Evolutionary conservation across 1,140 invertebrate genomes (phyloP), one percentile per base, ranked within the genome.

Genomic region (Drosophila sproati): DNA sequence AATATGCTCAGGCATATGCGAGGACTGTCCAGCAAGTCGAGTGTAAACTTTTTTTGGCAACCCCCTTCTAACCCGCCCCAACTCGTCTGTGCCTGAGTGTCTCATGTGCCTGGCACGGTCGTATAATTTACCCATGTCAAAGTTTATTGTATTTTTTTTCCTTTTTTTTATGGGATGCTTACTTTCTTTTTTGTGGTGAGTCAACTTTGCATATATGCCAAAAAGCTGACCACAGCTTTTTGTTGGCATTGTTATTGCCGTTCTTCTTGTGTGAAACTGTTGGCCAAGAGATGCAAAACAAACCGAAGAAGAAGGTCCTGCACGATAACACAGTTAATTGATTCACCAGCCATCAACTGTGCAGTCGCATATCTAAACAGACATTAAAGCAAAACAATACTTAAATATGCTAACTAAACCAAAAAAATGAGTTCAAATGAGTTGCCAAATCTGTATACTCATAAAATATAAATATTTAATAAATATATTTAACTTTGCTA

Each of bases 111-210:
- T 63, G 73, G 55, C 71, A 77, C 59, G 77, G 48, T 28, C 39
- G 34, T 28, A 68, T 73, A 87, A 73, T 70, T 67, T 77, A 87
- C 82, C 82, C 83, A 88, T 82, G 77, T 87, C 82, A 87, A 82
- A 88, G 77, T 88, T 74, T 82, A 80, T 88, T 88, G 73, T 51
- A 55, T 28, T 75, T 74, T 77, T 71, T 73, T 35, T 47, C 47
- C 60, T 7, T 7, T 66, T 43, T 4, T n/a, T 71, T 43, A 20
- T 20, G 20, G 20, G 20, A 20, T 20, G 20, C 7, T 43, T 69
- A 48, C 62, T 71, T 43, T 63, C 32, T 62, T n/a, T 10, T 63
- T 60, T 47, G 59, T 76, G 68, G 39, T 39, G 60, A 75, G 63
- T 69, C 71, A 82, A 77, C 59, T 79, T 56, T 64, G 34, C 73